Evolutionary conservation across 2,888 invertebrate genomes (phyloP), one percentile per base, ranked within the genome.

Genomic region (Clepsis dumicolana): DNA sequence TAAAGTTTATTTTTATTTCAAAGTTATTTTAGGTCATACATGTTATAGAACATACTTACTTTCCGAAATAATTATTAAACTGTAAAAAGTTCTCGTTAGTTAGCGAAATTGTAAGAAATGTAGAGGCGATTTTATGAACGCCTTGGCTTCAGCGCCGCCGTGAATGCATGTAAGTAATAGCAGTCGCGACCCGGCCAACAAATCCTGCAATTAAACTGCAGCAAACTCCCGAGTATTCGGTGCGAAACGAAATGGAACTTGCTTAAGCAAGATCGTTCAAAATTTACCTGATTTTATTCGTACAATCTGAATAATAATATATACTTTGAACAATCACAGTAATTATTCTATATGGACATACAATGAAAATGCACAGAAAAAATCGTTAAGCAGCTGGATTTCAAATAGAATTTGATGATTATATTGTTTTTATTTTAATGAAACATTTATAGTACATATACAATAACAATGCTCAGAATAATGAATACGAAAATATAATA

Each of bases 191-290:
- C 18, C 18, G 18, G 8, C 18, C 4, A 14, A 25, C 25, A 25
- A 41, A 41, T n/a, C 41, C 27, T 29, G 59, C 41, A 59, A 41
- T 59, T 27, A 41, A 59, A 27, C 59, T 59, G 59, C 59, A 41
- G 27, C n/a, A 41, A 41, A 59, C 59, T 41, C 41, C 10, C 10
- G 21, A 21, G n/a, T 48, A 48, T 48, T 21, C 12, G 21, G 21
- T 12, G 12, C 12, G 7, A 48, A 48, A 48, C 21, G 12, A 21
- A 21, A 8, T 12, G 12, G 21, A 48, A 48, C 21, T 10, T 21
- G 14, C 8, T 48, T 8, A 21, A 10, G 2, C 21, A 48, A 48
- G 21, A 48, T 8, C 8, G 10, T 5, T 41, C 3, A 16, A 41
- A 16, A 4, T 41, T 48, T 16, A 7, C 29, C 29, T 29, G 29